Percentiles rank a stretch among this genome's conserved stretches.
These are phyloP conservation scores for Sesamia inferens DNA, from an alignment of 2,888 invertebrate genomes.

Conservation along the genomic window DNA sequence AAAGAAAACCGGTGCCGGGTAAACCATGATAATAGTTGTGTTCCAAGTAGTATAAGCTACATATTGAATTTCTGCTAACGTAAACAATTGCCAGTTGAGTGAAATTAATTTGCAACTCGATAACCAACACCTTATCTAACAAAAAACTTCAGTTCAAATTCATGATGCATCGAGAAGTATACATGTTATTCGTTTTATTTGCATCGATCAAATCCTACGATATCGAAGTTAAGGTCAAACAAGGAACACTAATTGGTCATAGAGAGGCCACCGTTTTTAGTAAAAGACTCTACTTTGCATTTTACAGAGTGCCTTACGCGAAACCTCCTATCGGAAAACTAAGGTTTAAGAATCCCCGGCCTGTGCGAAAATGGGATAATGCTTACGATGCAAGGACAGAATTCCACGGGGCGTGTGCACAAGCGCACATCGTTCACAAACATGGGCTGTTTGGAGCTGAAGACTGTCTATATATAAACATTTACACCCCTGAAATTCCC, in stretches of 20 bases:
- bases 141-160: not conserved
- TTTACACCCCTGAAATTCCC: conserved; percentile 90
- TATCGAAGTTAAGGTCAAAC: conserved; percentile 76
- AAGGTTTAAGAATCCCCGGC: conserved; percentile 82
- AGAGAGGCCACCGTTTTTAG: conserved; percentile 75
- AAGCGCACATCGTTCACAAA: conserved; percentile 87
- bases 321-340: conserved; percentile 76
- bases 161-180: conserved; percentile 64
- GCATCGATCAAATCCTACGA: conserved; percentile 54
- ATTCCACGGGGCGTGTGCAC: conserved; percentile 90
- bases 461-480: conserved; percentile 92
- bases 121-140: conserved; percentile 30
- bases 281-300: conserved; percentile 76
- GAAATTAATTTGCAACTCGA: conserved; percentile 64
- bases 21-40: not conserved
- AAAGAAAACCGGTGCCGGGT: not conserved
- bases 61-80: conserved; percentile 40
- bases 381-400: conserved; percentile 90
- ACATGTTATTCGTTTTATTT: conserved; percentile 63
- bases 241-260: conserved; percentile 77
- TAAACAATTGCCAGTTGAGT: conserved; percentile 70
- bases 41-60: not conserved
- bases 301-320: conserved; percentile 86
- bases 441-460: conserved; percentile 85
- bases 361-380: conserved; percentile 83